Percentiles rank a stretch among this genome's conserved stretches.
Evolutionary conservation across 53 echinoderm and acorn worm species (phyloP).

Genomic region (Apostichopus leukothele): DNA sequence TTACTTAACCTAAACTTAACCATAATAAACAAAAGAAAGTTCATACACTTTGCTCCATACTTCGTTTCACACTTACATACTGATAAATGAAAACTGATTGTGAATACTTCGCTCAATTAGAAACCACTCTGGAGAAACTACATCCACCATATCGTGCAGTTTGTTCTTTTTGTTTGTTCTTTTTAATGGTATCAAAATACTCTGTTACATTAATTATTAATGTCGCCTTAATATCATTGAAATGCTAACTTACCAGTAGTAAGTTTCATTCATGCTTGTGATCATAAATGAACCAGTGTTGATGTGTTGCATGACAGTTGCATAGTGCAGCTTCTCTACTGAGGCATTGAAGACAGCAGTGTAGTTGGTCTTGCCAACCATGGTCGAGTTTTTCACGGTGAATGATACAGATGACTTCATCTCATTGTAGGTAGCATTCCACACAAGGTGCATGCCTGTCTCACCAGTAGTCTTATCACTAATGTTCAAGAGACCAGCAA

Average conservation of each 20-base stretch:
- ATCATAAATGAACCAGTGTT: constrained; percentile 63
- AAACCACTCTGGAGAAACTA: no score
- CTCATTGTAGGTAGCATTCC: constrained; percentile 69
- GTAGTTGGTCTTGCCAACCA: constrained; percentile 70
- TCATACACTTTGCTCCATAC: no score
- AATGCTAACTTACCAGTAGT: constrained; percentile 80
- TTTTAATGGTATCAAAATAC: no score
- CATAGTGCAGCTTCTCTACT: constrained; percentile 67
- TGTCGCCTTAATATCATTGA: no score
- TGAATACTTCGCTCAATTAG: no score
- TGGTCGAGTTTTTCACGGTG: constrained; percentile 63
- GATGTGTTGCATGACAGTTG: constrained; percentile 68
- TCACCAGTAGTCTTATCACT: constrained; percentile 48
- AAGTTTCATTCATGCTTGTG: constrained; percentile 79
- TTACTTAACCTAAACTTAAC: no score
- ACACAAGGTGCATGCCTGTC: constrained; percentile 66
- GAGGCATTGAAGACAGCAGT: constrained; percentile 85
- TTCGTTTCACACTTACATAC: no score
- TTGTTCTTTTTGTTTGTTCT: no score
- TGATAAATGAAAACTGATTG: no score
- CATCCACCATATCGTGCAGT: no score
- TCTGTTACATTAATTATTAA: no score
- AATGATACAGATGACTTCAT: constrained; percentile 77
- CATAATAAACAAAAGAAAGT: no score
- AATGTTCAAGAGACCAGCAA: constrained; percentile 82